Base-by-base conservation (phyloP, 2,113 vertebrate genomes). In the Lasiurus cinereus region DNA sequence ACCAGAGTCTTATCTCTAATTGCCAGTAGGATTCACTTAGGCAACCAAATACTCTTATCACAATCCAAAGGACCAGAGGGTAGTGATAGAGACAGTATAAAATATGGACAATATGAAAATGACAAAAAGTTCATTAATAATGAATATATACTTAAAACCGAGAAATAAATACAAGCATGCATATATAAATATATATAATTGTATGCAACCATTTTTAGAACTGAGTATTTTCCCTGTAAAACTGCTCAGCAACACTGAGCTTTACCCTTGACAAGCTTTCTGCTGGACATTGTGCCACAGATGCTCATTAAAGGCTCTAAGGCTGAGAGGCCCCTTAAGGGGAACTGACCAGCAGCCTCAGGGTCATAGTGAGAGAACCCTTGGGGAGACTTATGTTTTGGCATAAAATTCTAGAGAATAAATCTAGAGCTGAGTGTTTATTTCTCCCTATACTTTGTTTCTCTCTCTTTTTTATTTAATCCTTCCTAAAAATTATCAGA, bases 401-500 rank as follows among this genome's bases (percentile, higher is more conserved):
- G 56, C 64, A 31, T 29, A n/a, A 90, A 16, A 10, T 16, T 33
- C 56, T 83, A 66, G 76, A 82, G 62, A 91, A 59, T 82, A 85
- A 88, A 76, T 93, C 52, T 78, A 48, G 83, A 94, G 56, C 64
- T 50, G 46, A 86, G 43, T 33, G 15, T 88, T 92, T 94, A 78
- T 83, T 90, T 21, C 39, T 90, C 73, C 80, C 77, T 78, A 62
- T 74, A 48, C 8, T 29, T 93, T 79, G 24, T 59, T 43, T 33
- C 5, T 48, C 33, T 56, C 43, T 64, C 90, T 70, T 3, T 50
- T 94, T 43, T 36, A 90, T 95, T 91, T 74, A 52, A 84, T 67
- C 56, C 72, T 95, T 86, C 73, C 82, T 96, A 31, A 91, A 92
- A 88, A 83, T 92, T 97, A 87, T 93, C 91, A 90, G 73, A 54